Evolutionary conservation across 2,113 vertebrate species (phyloP), one percentile per base, ranked within the genome.

Genomic region (Motacilla tschutschensis): DNA sequence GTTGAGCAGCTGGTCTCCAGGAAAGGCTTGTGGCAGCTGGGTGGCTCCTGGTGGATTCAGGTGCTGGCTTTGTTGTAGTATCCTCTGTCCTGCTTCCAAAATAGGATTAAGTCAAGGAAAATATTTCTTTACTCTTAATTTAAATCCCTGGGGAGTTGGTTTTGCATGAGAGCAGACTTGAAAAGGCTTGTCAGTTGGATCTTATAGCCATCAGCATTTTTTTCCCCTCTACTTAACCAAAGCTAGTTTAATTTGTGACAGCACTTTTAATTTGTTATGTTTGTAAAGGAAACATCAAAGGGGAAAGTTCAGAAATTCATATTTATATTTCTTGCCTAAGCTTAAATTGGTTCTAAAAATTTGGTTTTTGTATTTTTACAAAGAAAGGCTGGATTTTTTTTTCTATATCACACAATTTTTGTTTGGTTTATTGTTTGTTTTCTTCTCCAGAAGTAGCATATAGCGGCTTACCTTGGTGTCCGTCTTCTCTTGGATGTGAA

Each of bases 91-190:
- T 64, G 58, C 63, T 88, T 92, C 83, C 65, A 75, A 79, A 78
- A 35, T 28, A 46, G 44, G 38, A 75, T 78, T 90, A 79, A 87
- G n/a, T 50, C 36, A 69, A 85, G 40, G 51, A 82, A 58, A 33
- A 47, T 55, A 8, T 71, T 78, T 80, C 54, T 90, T 70, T 77
- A 6, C 69, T 92, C 46, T 83, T 85, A 60, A 64, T 90, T 79
- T 69, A 84, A 79, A 44, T 66, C 70, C 70, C 50, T 73, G 40
- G 35, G 70, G 89, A 80, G 38, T 51, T 64, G 51, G 8, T 93
- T 91, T 91, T 81, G 41, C 15, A 75, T 86, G 36, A 76, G 63
- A 81, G 40, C 66, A 81, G 71, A 83, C 71, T 89, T 88, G 89
- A 85, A 80, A 85, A 87, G 78, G 54, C 83, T 92, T 85, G 88